Evolutionary conservation across 2,888 invertebrate genomes (phyloP).

Genomic region (Dione vanillae): DNA sequence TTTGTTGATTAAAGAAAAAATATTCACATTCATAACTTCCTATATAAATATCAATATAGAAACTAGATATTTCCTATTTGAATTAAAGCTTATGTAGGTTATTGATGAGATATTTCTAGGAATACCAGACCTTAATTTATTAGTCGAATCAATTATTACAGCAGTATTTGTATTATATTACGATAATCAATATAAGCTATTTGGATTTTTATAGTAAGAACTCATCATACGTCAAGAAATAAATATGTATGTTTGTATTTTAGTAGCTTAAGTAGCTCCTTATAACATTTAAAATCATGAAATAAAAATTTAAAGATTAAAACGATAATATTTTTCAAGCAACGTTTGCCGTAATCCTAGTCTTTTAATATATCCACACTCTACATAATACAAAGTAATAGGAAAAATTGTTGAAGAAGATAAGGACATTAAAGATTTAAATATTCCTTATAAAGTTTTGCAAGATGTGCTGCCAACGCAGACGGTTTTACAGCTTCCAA

Average conservation of each 20-base stretch:
- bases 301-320: neutral
- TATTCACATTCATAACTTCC: neutral
- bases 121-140: neutral
- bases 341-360: neutral
- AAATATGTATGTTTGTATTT: too few relatives aligned
- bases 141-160: too few relatives aligned
- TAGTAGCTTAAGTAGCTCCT: neutral
- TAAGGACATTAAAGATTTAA: constrained; percentile 34
- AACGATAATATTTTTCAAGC: neutral
- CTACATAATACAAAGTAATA: constrained; percentile 10
- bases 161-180: too few relatives aligned
- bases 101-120: neutral
- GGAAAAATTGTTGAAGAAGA: neutral
- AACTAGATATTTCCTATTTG: neutral
- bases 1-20: constrained; percentile 4
- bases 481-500: constrained; percentile 55
- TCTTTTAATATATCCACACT: neutral
- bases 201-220: neutral
- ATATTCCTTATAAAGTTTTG: constrained; percentile 37
- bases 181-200: too few relatives aligned
- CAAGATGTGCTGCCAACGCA: constrained; percentile 37
- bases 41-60: too few relatives aligned
- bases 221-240: neutral
- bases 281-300: constrained; percentile 3
- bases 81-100: neutral